Conservation (phyloP, 1,140 invertebrate genomes). For the Drosophila orena region DNA sequence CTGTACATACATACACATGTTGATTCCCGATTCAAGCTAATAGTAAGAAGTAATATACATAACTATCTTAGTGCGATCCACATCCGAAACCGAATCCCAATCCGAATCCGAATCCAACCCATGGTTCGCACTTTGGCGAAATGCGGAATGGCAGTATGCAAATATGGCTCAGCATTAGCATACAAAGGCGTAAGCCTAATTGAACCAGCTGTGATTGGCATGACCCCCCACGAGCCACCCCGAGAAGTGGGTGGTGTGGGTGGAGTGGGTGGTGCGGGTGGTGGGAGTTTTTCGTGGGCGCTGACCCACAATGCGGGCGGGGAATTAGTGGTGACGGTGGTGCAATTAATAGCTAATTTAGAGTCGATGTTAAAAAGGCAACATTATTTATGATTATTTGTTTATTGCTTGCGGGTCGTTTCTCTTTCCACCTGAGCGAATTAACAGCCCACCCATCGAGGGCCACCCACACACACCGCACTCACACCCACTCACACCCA, state of each 20-base stretch:
- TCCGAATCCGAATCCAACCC: constrained; percentile 13
- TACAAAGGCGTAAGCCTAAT: constrained; percentile 70
- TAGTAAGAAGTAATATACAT: neutral
- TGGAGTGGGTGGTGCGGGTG: neutral
- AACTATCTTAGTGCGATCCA: neutral
- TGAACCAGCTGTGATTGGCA: constrained; percentile 57
- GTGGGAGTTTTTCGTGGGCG: too few relatives aligned
- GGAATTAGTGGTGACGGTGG: constrained; percentile 14
- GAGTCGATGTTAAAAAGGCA: constrained; percentile 68
- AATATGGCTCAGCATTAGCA: constrained; percentile 63
- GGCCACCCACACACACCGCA: neutral
- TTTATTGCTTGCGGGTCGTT: constrained; percentile 72
- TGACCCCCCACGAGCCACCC: neutral
- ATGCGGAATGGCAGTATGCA: constrained; percentile 20
- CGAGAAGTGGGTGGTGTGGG: neutral
- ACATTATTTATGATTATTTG: constrained; percentile 83
- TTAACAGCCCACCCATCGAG: constrained; percentile 39
- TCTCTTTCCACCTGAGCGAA: constrained; percentile 58
- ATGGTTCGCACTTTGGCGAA: constrained; percentile 20
- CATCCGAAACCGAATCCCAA: constrained; percentile 10
- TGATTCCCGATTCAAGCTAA: neutral
- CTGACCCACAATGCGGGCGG: constrained; percentile 31
- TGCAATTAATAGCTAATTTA: constrained; percentile 79
- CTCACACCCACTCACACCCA: neutral
- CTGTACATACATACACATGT: too few relatives aligned